Base-by-base conservation (phyloP, 2,113 vertebrate species). In the Cettia cetti region DNA sequence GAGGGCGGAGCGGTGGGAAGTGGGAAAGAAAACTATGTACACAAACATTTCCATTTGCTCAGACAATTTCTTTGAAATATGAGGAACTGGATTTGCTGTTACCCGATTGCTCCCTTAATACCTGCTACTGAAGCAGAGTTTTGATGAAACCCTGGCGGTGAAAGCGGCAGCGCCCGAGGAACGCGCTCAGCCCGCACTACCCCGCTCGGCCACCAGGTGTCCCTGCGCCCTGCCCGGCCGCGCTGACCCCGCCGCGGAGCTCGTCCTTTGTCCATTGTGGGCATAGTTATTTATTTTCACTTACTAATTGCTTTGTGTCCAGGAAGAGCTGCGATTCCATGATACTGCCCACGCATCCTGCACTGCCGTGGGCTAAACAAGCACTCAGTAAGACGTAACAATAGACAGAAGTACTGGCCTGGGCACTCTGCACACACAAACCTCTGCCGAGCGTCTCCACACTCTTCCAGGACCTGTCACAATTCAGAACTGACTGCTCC, bases 101-200 rank as follows among this genome's bases (percentile, higher is more conserved):
- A 54, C 14, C 6, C 0, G 0, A 30, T 2, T 14, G 19, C 11
- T 49, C 37, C 59, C 60, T 57, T 14, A 23, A 17, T 3, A 28
- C 5, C 31, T 2, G 27, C 24, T 2, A 15, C 0, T 8, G 60
- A 63, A 47, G 14, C 37, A 1, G 13, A 31, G 44, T 45, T 56
- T 53, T 8, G 35, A 45, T 12, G n/a, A 1, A 76, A 11, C 21
- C 5, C 26, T 10, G 0, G 21, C 30, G 13, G 37, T 2, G 54
- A 7, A 9, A 16, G 45, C 5, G 3, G 20, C 59, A 7, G 1
- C 1, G 21, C 42, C 19, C 1, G 18, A 11, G 8, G 9, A 7
- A 28, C n/a, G 33, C 6, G 9, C 13, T 47, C 33, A 6, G 52
- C 52, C 23, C 42, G 88, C 20, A 90, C 7, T 15, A 37, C 42